Evolutionary conservation across 2,888 invertebrate species (phyloP), one percentile per base, ranked within the genome.

Genomic region (Malachius bipustulatus): DNA sequence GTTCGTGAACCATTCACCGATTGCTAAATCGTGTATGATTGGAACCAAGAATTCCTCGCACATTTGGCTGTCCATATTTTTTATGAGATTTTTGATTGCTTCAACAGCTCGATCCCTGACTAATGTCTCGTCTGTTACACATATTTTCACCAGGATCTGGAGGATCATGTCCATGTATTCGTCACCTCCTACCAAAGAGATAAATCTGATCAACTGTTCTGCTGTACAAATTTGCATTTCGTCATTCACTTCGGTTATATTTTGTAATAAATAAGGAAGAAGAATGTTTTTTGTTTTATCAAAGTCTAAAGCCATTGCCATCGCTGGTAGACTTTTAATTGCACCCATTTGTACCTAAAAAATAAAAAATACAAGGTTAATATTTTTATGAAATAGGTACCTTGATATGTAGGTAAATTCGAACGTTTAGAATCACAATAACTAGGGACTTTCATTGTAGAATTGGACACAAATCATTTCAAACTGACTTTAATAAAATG

Each of bases 281-380:
- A 62, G 46, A 35, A 58, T 54, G 4, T 48, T 47, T 36, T 51
- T 46, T 2, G 59, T 57, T 11, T 41, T 40, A 38, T 55, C 47
- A 29, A 43, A 48, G 11, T 51, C 59, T 9, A 60, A 34, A 8
- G 49, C 49, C 14, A 49, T 45, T 1, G 59, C 59, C 16, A 60
- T 39, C 1, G 48, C 37, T 14, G 51, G 41, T 4, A 58, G 42
- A 27, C 49, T 50, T 37, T 50, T 54, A 1, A 55, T 48, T 14
- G 55, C 51, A 19, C 48, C 45, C 10, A 59, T 39, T 45, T 59
- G 57, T 1, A 54, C 65, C 74, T 75, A 69, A 3, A 19, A 32
- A 33, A 16, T 4, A 24, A n/a, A 12, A 26, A 24, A 12, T 15
- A 13, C 16, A n/a, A n/a, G n/a, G n/a, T n/a, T n/a, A n/a, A n/a